Percentiles rank a stretch among this genome's conserved stretches.
Conservation (phyloP, 2,888 invertebrate species). For the Melipona beecheii region DNA sequence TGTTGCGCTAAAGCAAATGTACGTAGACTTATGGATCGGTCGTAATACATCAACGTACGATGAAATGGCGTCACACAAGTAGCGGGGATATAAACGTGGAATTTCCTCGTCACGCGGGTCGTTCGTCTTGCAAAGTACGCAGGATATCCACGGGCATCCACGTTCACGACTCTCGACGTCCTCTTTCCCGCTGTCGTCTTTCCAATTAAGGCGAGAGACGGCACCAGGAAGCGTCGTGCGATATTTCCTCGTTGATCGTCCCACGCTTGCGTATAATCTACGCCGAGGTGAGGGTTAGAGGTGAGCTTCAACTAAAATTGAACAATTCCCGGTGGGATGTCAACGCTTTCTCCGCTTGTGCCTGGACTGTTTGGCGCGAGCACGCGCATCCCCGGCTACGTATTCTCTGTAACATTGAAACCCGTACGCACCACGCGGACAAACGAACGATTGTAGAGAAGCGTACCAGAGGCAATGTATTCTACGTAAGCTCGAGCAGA, state of each 20-base stretch:
- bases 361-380: constrained; percentile 23
- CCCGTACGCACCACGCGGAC: constrained; percentile 23
- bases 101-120: constrained; percentile 17
- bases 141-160: constrained; percentile 6
- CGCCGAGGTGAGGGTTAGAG: constrained; percentile 43
- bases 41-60: background rate
- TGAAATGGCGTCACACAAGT: background rate
- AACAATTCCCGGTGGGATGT: constrained; percentile 76
- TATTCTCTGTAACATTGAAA: constrained; percentile 13
- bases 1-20: background rate
- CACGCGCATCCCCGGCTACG: background rate
- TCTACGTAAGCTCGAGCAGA: constrained; percentile 64
- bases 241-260: constrained; percentile 60
- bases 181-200: constrained; percentile 60
- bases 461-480: constrained; percentile 63
- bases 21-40: background rate
- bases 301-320: constrained; percentile 77
- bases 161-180: constrained; percentile 42
- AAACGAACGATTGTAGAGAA: constrained; percentile 37
- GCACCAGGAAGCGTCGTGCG: constrained; percentile 34
- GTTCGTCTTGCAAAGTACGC: constrained; percentile 8
- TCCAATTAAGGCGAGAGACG: constrained; percentile 63
- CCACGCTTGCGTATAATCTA: constrained; percentile 62
- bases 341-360: constrained; percentile 44
- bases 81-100: background rate